Evolutionary conservation across 2,797 vertebrate species (phyloP), one percentile per base, ranked within the genome.

Genomic region (Siniperca obscura): DNA sequence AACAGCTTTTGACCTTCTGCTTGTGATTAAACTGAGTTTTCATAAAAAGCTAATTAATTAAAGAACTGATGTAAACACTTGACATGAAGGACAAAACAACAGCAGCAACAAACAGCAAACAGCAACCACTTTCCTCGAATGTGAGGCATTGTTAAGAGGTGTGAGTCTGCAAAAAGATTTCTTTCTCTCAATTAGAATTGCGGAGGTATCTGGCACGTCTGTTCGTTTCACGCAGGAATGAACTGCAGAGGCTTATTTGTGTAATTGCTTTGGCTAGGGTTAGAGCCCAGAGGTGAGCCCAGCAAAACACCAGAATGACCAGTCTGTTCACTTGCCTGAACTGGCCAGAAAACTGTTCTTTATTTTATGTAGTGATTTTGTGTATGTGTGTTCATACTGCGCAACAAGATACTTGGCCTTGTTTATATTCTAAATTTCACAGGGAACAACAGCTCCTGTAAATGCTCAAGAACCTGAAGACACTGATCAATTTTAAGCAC

Each of bases 161-260:
- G 27, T 38, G 21, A 83, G 74, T 60, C 56, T 60, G 64, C 86
- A 90, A 84, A 93, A 92, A 92, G 91, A 65, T 85, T 92, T 87
- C 64, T 69, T 72, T 90, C 88, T 86, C 89, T 88, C 84, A 91
- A 85, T 93, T 92, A 92, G 84, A 86, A 70, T 22, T 68, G 74
- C 1, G 40, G 75, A 76, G 53, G 65, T 88, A 74, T 83, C 74
- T 57, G 74, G 68, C 77, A 74, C 62, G 82, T 89, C 76, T 88
- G 85, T 22, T 86, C 3, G 10, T 80, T 74, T 86, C 81, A 79
- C 87, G 82, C 75, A 78, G 90, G 87, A 81, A 81, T 85, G 81
- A 90, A 77, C 84, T 81, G 69, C 80, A 83, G 83, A 93, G 60
- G 81, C 72, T 84, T 83, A 84, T 92, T 92, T 90, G 80, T 82